Conservation (phyloP, 1,140 invertebrate species). For the Drosophila funebris region DNA sequence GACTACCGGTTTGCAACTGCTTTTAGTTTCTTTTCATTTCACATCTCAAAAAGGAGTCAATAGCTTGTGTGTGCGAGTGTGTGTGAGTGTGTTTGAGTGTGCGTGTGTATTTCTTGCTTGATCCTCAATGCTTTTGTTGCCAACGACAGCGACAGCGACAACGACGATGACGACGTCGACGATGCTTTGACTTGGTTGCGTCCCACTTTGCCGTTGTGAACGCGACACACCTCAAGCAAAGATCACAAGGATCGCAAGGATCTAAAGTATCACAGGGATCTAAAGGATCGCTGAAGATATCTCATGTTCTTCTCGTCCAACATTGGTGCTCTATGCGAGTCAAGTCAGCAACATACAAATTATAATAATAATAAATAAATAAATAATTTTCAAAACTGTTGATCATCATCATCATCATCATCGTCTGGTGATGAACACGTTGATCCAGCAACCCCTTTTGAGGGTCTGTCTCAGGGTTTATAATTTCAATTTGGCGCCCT, state of each 20-base stretch:
- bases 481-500: slow-evolving; percentile 29
- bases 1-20: slow-evolving; percentile 63
- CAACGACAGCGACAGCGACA: no score
- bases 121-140: slow-evolving; percentile 45
- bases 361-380: slow-evolving; percentile 57
- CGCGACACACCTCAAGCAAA: slow-evolving; percentile 37
- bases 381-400: slow-evolving; percentile 31
- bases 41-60: slow-evolving; percentile 61
- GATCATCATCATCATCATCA: background rate
- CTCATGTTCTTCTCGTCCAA: background rate
- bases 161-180: slow-evolving; percentile 9
- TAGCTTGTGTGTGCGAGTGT: slow-evolving; percentile 29
- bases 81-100: slow-evolving; percentile 21
- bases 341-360: background rate
- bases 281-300: background rate
- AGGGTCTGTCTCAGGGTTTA: background rate
- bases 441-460: slow-evolving; percentile 24
- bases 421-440: background rate
- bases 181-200: slow-evolving; percentile 78
- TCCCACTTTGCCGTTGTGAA: slow-evolving; percentile 69
- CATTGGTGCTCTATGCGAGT: background rate
- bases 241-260: slow-evolving; percentile 1
- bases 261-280: slow-evolving; percentile 4
- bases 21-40: slow-evolving; percentile 37
- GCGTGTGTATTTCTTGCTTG: slow-evolving; percentile 29